A percentile compares a stretch with the other conserved stretches of the same genome.
phyloP scores from a whole-genome alignment of 2,113 vertebrate species.

The Octodon degus region DNA sequence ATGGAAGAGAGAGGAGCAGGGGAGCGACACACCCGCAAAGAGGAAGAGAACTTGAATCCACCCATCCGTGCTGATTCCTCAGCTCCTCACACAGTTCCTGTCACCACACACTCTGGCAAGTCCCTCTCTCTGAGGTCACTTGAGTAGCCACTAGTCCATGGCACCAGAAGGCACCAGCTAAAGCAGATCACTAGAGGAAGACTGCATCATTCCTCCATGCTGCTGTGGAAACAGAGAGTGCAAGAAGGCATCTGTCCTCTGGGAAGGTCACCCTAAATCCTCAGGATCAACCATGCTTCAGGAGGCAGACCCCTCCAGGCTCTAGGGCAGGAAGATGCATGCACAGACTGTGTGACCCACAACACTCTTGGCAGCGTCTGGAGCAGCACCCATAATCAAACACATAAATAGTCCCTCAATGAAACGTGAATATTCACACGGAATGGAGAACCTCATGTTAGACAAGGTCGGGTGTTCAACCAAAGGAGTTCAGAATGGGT shows the following conservation, averaged over 20 bases:
- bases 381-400: neutral
- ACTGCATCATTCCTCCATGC: neutral
- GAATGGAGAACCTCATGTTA: neutral
- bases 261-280: neutral
- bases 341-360: fast-evolving
- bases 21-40: neutral
- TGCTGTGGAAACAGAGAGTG: neutral
- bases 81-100: neutral
- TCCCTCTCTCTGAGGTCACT: neutral
- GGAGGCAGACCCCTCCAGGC: neutral
- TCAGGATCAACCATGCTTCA: neutral
- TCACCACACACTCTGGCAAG: fast-evolving
- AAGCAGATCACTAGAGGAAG: neutral
- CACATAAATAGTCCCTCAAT: neutral
- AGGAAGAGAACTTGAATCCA: neutral
- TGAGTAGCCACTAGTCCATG: neutral
- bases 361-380: neutral
- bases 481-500: constrained; percentile 4
- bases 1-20: neutral
- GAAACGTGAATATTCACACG: constrained; percentile 1
- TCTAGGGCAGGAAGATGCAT: neutral
- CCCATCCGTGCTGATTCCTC: no score
- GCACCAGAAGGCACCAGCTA: neutral
- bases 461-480: constrained; percentile 10
- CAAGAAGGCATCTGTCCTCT: no score